These are phyloP conservation scores for Arvicanthis niloticus DNA, from an alignment of 2,113 vertebrate species.

Conservation along the genomic window DNA sequence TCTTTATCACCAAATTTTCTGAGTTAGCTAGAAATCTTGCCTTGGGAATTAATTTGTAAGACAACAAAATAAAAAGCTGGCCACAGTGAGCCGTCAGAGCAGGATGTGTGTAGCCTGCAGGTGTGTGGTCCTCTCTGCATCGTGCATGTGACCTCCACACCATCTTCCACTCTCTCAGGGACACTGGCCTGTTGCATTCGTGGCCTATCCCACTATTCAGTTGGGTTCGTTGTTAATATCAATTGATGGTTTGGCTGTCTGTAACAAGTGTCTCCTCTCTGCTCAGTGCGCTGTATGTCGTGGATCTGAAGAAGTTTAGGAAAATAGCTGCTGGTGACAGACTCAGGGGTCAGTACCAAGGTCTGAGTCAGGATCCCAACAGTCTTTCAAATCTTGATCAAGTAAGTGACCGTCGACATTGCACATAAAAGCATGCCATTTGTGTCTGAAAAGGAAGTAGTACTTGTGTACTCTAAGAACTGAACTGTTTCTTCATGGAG, in stretches of 20 bases:
- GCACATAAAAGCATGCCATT: not conserved
- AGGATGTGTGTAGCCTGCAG: not conserved
- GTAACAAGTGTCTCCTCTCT: slow-evolving; percentile 73
- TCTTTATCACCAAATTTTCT: slow-evolving; percentile 56
- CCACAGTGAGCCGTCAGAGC: slow-evolving; percentile 28
- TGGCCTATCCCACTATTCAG: not conserved
- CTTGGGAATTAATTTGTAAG: slow-evolving; percentile 35
- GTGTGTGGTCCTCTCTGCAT: not conserved
- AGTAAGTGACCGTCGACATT: slow-evolving; percentile 85
- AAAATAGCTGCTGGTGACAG: slow-evolving; percentile 99
- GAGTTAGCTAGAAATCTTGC: slow-evolving; percentile 39
- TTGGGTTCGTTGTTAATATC: not conserved
- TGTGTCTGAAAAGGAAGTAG: slow-evolving; percentile 31
- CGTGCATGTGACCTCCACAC: not conserved
- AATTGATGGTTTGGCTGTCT: slow-evolving; percentile 2
- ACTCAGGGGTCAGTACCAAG: slow-evolving; percentile 97
- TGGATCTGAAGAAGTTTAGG: slow-evolving; percentile 98
- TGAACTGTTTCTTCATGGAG: not conserved
- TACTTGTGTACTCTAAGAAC: not conserved
- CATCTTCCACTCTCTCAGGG: not conserved
- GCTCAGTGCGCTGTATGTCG: slow-evolving; percentile 95
- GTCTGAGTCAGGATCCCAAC: slow-evolving; percentile 98
- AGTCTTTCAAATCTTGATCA: slow-evolving; percentile 99
- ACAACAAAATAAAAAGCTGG: slow-evolving; percentile 59
- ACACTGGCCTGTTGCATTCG: not conserved